Evolutionary conservation across 2,888 invertebrate genomes (phyloP), one percentile per base, ranked within the genome.

Genomic region (Hirtodrosophila trivittata): DNA sequence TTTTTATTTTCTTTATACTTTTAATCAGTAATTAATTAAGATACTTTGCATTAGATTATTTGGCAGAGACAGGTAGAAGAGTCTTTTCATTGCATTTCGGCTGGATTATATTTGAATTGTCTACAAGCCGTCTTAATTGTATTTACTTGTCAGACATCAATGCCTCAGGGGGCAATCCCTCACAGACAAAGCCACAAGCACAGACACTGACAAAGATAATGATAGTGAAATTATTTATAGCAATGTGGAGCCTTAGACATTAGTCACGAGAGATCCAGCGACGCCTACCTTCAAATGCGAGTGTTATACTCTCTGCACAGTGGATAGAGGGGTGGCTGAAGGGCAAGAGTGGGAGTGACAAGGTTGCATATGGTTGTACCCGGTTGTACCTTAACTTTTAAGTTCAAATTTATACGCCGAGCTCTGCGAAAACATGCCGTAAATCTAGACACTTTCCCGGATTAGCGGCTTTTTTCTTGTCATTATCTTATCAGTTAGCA

Each of bases 1-100:
- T 60, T 38, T 41, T 16, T 9, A 10, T 42, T 9, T 43, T 30
- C 21, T 25, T 49, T 49, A 9, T 28, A n/a, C 2, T 51, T 41
- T 41, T 65, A 82, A 84, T 82, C 86, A 84, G 75, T 75, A 75
- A 82, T 75, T 82, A 82, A 82, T 86, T 82, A 75, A 86, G 86
- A 86, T 82, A 81, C 69, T 73, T 86, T 73, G 73, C 54, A 62
- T 60, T 72, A 69, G 86, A 86, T 81, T 81, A 67, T 58, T 26
- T 66, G 43, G 26, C 45, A 46, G 41, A 10, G 33, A 28, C 33
- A 12, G 33, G 8, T 9, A 6, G 13, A 13, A 6, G 13, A 13
- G 52, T 37, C 62, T 70, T 65, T 65, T 49, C 46, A 49, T 50
- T 63, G 58, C 50, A 51, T 55, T 60, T 14, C 47, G 18, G 26